Conservation (phyloP, 2,888 invertebrate genomes). For the Perithous albicinctus region DNA sequence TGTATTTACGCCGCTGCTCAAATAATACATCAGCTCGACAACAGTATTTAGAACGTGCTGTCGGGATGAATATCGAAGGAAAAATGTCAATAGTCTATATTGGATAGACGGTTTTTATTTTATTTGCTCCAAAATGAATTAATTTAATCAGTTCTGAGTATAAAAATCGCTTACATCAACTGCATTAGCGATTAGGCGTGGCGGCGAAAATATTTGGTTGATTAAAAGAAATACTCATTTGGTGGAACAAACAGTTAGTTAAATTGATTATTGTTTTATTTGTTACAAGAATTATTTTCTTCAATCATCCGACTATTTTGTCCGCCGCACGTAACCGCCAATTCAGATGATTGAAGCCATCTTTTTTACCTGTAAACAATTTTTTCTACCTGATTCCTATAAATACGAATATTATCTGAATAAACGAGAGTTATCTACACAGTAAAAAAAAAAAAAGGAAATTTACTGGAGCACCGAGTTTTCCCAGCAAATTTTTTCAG, state of each 20-base stretch:
- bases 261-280: no score
- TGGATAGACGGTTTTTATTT: not conserved
- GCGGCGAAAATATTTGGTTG: no score
- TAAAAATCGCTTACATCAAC: no score
- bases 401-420: not conserved
- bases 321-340: no score
- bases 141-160: not conserved
- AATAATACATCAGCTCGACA: constrained; percentile 32
- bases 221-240: no score
- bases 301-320: no score
- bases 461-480: not conserved
- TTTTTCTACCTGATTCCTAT: not conserved
- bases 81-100: not conserved
- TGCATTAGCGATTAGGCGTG: no score
- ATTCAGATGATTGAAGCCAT: no score
- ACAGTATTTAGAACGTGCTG: no score
- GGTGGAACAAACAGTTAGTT: no score
- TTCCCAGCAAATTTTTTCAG: constrained; percentile 10
- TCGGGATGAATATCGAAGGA: not conserved
- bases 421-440: not conserved
- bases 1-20: constrained; percentile 27
- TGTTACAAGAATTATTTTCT: no score
- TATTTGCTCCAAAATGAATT: not conserved
- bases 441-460: not conserved
- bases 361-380: no score